Percentiles rank a stretch among this genome's conserved stretches.
These are phyloP conservation scores for Archegozetes longisetosus DNA, from an alignment of 1,140 invertebrate genomes.

Conservation along the genomic window DNA sequence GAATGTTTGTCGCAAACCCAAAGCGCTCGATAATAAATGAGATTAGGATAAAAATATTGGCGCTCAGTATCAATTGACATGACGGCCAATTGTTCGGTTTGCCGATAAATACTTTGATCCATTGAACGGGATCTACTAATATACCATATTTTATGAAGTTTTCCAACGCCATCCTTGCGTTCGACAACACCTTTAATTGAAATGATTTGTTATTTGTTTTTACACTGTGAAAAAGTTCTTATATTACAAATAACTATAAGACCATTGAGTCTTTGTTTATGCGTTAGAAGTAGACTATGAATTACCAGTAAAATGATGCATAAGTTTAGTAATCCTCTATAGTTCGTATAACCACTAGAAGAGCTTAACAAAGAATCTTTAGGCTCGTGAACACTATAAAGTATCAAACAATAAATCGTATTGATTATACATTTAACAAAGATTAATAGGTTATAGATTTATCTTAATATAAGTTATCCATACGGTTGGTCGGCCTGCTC, in stretches of 20 bases:
- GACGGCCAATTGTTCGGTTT: slow-evolving; percentile 56
- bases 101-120: slow-evolving; percentile 54
- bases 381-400: slow-evolving; percentile 15
- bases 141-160: slow-evolving; percentile 98
- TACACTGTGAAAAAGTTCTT: neutral
- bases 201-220: slow-evolving; percentile 22
- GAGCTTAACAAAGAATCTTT: slow-evolving; percentile 23
- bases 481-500: slow-evolving; percentile 10
- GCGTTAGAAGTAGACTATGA: no score
- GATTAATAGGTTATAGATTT: neutral
- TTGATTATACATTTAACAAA: neutral
- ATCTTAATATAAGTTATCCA: neutral
- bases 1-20: slow-evolving; percentile 1
- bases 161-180: slow-evolving; percentile 78
- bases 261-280: no score
- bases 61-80: slow-evolving; percentile 58
- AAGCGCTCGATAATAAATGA: slow-evolving; percentile 15
- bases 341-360: slow-evolving; percentile 23
- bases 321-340: slow-evolving; percentile 42
- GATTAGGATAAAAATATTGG: slow-evolving; percentile 32
- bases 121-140: slow-evolving; percentile 76
- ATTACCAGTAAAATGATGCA: slow-evolving; percentile 70
- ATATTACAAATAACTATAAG: no score
- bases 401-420: neutral
- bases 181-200: slow-evolving; percentile 61